Evolutionary conservation across 2,888 invertebrate genomes (phyloP), one percentile per base, ranked within the genome.

Genomic region (Epinotia bilunana): DNA sequence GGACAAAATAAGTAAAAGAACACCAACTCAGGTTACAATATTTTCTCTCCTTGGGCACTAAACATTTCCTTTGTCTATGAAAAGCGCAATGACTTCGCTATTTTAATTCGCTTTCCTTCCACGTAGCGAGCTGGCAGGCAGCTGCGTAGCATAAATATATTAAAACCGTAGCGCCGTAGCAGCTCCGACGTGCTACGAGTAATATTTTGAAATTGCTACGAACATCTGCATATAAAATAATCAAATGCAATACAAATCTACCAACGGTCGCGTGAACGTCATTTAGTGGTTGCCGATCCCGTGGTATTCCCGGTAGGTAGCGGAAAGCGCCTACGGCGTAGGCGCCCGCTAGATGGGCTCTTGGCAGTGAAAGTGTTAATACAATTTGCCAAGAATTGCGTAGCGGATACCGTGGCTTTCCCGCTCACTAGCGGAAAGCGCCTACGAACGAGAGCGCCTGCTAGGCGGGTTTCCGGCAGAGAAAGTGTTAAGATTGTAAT

Each of bases 71-170:
- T 23, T 16, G 46, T 46, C 39, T 43, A 13, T 20, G 18, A n/a
- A 65, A 53, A 33, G 20, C 49, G 46, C 28, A 33, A 16, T 70
- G 46, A 62, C 91, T 92, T 72, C 87, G 90, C 62, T 93, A 70
- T 70, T 53, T 72, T 72, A 55, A 55, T 72, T 64, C n/a, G 93
- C 46, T 77, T 57, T 49, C 76, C 53, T 46, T 63, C 57, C 75
- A 76, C 73, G 68, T 76, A 72, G 64, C 49, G 20, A 57, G n/a
- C 33, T n/a, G 58, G 60, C 65, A 13, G 46, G 23, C 75, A 60
- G 75, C 72, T 71, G 71, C 65, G 72, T 65, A 55, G 60, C 65
- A 61, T 53, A 65, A 74, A 74, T 69, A 49, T 68, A 74, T 70
- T 69, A 63, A 13, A 49, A 23, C 67, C 57, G 11, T 5, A 33